Base-by-base conservation (phyloP, 2,888 invertebrate species). In the Caenorhabditis becei region DNA sequence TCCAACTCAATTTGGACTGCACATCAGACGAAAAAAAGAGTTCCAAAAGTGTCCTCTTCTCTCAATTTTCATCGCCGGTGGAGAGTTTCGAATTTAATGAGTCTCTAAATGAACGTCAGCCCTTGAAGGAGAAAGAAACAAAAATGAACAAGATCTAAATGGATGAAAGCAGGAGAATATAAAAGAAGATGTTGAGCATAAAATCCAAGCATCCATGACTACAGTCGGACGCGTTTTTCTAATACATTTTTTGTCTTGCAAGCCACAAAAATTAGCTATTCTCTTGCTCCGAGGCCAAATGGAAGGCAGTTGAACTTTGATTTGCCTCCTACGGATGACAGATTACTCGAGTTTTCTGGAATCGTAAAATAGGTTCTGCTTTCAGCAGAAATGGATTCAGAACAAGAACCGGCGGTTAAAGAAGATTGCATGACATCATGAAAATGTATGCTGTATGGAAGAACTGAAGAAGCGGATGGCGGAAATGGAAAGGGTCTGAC, bases 1-100 rank as follows among this genome's bases (percentile, higher is more conserved):
- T 75, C 75, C 66, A 53, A 61, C 59, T 74, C 51, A 74, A 74
- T 74, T 74, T 59, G 54, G 51, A 16, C 37, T 24, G 66, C 75
- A 75, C 61, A 66, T 53, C 53, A 75, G 58, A 53, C 59, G 32
- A 47, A 28, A 56, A 74, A 41, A 63, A 32, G 49, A 56, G 54
- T 56, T 59, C 44, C 49, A 62, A 35, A 44, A 37, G 18, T 20
- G 11, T 49, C 20, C 28, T 63, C 28, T 69, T 44, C 5, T 4
- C 35, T 41, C 62, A 26, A 24, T 24, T 53, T 26, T 14, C 58
- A 16, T 49, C 24, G 59, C 37, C 63, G 56, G 47, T 56, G 44
- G 35, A 72, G 72, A 65, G 74, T 74, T 58, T 74, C 65, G 51
- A 74, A 66, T 74, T 51, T 58, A 66, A 66, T 63, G 61, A 72